Conservation (phyloP, 1,140 invertebrate genomes). For the Alviniconcha marisindica region DNA sequence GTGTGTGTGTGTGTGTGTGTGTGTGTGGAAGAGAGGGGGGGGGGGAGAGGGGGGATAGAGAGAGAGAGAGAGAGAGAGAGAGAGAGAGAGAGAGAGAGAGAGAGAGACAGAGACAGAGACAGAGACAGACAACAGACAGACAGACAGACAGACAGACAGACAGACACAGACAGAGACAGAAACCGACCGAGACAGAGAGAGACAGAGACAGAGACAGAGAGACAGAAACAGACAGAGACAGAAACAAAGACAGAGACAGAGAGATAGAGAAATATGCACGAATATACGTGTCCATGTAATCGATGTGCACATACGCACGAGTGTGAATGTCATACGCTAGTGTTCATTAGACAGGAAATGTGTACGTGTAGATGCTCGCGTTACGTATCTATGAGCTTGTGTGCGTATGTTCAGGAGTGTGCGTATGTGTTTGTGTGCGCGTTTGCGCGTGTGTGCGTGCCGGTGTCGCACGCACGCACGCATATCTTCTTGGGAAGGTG, state of each 20-base stretch:
- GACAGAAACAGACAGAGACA: not conserved
- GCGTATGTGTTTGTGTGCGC: not conserved
- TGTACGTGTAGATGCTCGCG: too few relatives aligned
- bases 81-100: slow-evolving; percentile 8
- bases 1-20: not conserved
- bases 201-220: slow-evolving; percentile 16
- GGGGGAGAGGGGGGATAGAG: not conserved
- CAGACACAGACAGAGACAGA: not conserved
- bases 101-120: not conserved
- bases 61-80: slow-evolving; percentile 19
- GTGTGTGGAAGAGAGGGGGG: not conserved
- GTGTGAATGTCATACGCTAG: too few relatives aligned
- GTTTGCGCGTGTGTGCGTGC: not conserved
- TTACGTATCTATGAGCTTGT: too few relatives aligned
- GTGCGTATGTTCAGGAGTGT: not conserved
- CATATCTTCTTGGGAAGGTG: too few relatives aligned
- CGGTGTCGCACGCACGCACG: too few relatives aligned
- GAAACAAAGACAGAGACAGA: not conserved
- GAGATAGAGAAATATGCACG: not conserved
- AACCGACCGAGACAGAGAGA: not conserved
- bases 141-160: not conserved
- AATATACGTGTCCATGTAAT: not conserved
- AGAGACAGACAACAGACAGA: not conserved
- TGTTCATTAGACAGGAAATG: too few relatives aligned
- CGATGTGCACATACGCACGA: not conserved